phyloP scores from a whole-genome alignment of 2,113 vertebrate genomes.

The Macrotis lagotis region DNA sequence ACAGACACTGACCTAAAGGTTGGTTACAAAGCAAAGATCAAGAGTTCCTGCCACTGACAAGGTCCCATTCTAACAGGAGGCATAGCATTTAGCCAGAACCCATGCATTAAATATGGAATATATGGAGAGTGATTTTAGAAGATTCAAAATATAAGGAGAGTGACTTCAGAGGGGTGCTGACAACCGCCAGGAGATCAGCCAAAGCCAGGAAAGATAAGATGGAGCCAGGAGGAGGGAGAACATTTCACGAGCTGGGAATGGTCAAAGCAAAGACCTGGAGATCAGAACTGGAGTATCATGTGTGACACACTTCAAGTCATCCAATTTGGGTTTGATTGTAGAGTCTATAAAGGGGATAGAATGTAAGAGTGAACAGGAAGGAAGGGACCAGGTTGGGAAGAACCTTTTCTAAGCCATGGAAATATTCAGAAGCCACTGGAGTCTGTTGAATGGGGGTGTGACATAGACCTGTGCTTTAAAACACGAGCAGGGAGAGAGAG shows the following conservation, averaged over 20 bases:
- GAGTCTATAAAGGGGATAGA: not conserved
- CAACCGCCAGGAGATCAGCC: no score
- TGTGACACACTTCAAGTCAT: rapidly evolving
- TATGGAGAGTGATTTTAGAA: not conserved
- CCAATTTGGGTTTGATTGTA: not conserved
- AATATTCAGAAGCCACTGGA: not conserved
- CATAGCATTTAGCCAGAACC: not conserved
- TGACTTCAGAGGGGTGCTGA: no score
- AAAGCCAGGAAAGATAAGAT: not conserved
- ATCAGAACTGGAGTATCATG: not conserved
- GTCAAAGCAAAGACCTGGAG: not conserved
- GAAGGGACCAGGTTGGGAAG: not conserved
- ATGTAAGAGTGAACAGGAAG: not conserved
- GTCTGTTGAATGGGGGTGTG: not conserved
- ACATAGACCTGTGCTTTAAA: not conserved
- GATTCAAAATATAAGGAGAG: no score
- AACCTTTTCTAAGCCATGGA: not conserved
- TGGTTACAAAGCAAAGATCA: not conserved
- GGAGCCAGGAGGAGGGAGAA: not conserved
- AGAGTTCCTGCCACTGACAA: not conserved
- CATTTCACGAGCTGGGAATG: not conserved
- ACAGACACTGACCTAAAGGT: not conserved
- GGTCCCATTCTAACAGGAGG: not conserved
- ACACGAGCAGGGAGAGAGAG: not conserved
- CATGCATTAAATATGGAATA: not conserved